Base-by-base conservation (phyloP, 2,113 vertebrate species). In the Anoura caudifer region DNA sequence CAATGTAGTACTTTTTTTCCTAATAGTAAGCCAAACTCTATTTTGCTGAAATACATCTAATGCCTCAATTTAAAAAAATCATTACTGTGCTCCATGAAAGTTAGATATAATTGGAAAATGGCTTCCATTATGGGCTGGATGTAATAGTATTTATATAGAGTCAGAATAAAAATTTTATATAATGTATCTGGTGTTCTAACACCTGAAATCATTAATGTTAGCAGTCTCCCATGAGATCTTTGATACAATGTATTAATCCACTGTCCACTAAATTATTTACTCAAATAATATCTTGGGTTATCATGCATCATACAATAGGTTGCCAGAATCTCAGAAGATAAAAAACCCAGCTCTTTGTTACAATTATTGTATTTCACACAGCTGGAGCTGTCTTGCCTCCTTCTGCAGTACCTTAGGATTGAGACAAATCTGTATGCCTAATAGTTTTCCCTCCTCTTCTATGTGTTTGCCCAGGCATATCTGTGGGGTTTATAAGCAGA, bases 91-190 rank as follows among this genome's bases (percentile, higher is more conserved):
- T 84, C 56, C 22, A 73, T 73, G 47, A 91, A 87, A 85, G 83
- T 73, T 79, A 90, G 70, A 79, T 41, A 14, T 56, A 65, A 47
- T 9, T 84, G 72, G 10, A 73, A 88, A 88, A 59, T 69, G 38
- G 33, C 17, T 91, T 84, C 22, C 24, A 50, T 41, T 80, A 86
- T 84, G 80, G n/a, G 12, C 16, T 77, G 8, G 17, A 87, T 52
- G 5, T 50, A 72, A 50, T 2, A 79, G 47, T 65, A 67, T 36
- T 87, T 91, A 59, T 87, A 41, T 54, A 84, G 14, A 77, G 26
- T 28, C 22, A 67, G 50, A 87, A 88, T 61, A 65, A 52, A 88
- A 33, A 7, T 73, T 87, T 67, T 79, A 45, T 45, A n/a, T 43
- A 38, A 88, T 73, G 6, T 77, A 41, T 31, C 88, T 84, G 52